Evolutionary conservation across 1,140 invertebrate genomes (phyloP).

Genomic region (Gonioctena quinquepunctata): DNA sequence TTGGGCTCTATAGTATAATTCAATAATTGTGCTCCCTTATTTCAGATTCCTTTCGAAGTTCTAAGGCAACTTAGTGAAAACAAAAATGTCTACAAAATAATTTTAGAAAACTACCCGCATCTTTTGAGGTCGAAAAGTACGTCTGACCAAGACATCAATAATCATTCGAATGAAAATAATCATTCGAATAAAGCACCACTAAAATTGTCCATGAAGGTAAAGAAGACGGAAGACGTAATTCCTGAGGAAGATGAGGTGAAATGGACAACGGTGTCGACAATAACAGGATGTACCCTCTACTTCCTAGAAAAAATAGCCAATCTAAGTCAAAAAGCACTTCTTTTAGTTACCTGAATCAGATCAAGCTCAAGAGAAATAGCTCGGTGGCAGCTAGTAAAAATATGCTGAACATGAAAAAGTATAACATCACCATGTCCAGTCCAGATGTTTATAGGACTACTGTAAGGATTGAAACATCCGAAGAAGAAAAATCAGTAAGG

Average conservation of each 20-base stretch:
- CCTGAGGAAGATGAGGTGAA: neutral
- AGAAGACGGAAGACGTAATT: neutral
- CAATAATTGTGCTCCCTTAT: too few species aligned
- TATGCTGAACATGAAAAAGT: conserved; percentile 77
- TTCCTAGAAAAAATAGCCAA: conserved; percentile 1
- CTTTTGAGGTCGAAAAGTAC: conserved; percentile 66
- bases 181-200: conserved; percentile 17
- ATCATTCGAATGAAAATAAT: conserved; percentile 10
- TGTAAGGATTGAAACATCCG: conserved; percentile 61
- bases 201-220: conserved; percentile 25
- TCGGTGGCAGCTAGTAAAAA: conserved; percentile 73
- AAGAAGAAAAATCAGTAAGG: too few species aligned
- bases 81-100: conserved; percentile 69
- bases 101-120: conserved; percentile 74
- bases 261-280: neutral
- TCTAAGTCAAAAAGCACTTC: neutral
- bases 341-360: conserved; percentile 22
- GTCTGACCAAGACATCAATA: conserved; percentile 50
- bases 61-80: conserved; percentile 67
- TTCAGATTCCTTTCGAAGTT: conserved; percentile 68
- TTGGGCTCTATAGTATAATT: too few species aligned
- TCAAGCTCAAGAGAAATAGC: conserved; percentile 12
- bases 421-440: conserved; percentile 80
- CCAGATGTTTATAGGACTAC: conserved; percentile 88
- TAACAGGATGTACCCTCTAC: neutral